phyloP scores from a whole-genome alignment of 1,140 invertebrate genomes.

The roundworm (Caenorhabditis elegans) region WBcel235 BX284604.4:8716001-8716500 shows the following conservation, averaged over 20 bases:
- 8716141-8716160: neutral
- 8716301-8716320: conserved; percentile 18
- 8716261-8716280: conserved; percentile 37
- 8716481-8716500: conserved; percentile 13
- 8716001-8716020: conserved; percentile 17
- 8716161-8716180: neutral
- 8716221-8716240: neutral
- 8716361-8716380: conserved; percentile 37
- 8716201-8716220: conserved; percentile 3
- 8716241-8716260: conserved; percentile 22
- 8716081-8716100: too few relatives aligned
- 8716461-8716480: neutral
- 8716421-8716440: neutral
- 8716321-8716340: conserved; percentile 22
- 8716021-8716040: conserved; percentile 9
- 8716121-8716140: neutral
- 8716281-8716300: conserved; percentile 12
- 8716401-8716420: neutral
- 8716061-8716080: too few relatives aligned
- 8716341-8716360: neutral
- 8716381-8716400: conserved; percentile 39
- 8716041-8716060: neutral
- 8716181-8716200: conserved; percentile 22
- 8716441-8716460: too few relatives aligned
- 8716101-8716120: too few relatives aligned